Percentiles rank a stretch among this genome's conserved stretches.
phyloP scores from a whole-genome alignment of 1,140 invertebrate species.

The Drosophila azteca region DNA sequence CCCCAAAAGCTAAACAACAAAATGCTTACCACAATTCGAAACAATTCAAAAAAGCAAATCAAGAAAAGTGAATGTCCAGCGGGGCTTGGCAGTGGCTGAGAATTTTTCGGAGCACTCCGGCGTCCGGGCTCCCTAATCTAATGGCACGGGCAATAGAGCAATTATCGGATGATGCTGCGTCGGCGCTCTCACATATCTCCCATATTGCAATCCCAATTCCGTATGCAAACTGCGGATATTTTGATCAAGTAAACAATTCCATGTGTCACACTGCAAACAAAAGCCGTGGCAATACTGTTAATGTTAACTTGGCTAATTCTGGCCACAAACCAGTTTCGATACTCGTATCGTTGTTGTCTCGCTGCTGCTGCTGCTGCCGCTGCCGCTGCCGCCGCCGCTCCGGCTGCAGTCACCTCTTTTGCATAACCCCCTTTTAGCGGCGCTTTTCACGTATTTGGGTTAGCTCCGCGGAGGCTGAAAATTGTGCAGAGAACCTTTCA shows the following conservation, averaged over 20 bases:
- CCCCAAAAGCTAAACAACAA: slow-evolving; percentile 32
- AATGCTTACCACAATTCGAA: slow-evolving; percentile 2
- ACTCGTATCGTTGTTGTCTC: slow-evolving; percentile 9
- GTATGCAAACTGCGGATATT: slow-evolving; percentile 20
- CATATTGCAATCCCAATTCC: slow-evolving; percentile 7
- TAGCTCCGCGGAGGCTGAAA: slow-evolving; percentile 13
- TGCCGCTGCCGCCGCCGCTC: background rate
- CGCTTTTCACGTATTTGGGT: slow-evolving; percentile 55
- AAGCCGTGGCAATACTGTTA: slow-evolving; percentile 41
- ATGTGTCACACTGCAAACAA: slow-evolving; percentile 54
- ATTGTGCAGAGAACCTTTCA: slow-evolving; percentile 48
- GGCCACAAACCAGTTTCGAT: slow-evolving; percentile 66
- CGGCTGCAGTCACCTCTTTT: slow-evolving; percentile 62
- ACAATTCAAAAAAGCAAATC: slow-evolving; percentile 36
- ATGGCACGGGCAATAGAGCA: slow-evolving; percentile 30
- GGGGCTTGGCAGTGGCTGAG: slow-evolving; percentile 20
- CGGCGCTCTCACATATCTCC: background rate
- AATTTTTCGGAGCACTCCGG: slow-evolving; percentile 8
- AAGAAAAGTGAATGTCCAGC: slow-evolving; percentile 59
- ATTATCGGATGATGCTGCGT: slow-evolving; percentile 29
- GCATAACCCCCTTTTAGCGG: slow-evolving; percentile 63
- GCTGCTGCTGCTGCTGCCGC: too few relatives aligned
- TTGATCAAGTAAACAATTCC: slow-evolving; percentile 30
- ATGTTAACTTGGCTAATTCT: slow-evolving; percentile 73
- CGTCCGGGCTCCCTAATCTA: slow-evolving; percentile 15